Evolutionary conservation across 2,797 vertebrate species (phyloP).

Genomic region (Sphaeramia orbicularis): DNA sequence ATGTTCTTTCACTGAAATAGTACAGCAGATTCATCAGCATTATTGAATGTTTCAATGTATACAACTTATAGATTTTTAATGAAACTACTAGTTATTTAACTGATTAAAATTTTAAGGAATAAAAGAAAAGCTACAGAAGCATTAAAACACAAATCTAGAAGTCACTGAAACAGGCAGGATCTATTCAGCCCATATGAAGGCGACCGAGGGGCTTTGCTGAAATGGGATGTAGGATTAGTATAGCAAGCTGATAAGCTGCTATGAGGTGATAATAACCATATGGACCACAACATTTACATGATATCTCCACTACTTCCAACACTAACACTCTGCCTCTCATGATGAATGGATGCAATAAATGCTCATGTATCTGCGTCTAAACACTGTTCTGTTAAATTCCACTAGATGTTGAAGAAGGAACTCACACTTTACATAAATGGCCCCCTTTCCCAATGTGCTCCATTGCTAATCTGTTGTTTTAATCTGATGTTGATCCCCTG

Average conservation of each 20-base stretch:
- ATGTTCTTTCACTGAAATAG: too few relatives aligned
- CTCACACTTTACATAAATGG: conserved; percentile 1
- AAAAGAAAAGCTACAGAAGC: too few relatives aligned
- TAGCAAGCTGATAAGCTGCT: conserved; percentile 43
- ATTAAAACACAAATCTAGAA: too few relatives aligned
- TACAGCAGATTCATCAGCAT: too few relatives aligned
- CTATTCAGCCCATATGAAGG: not conserved
- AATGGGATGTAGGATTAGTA: conserved; percentile 46
- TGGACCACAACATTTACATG: conserved; percentile 12
- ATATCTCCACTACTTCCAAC: not conserved
- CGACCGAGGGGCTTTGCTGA: conserved; percentile 16
- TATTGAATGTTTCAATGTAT: too few relatives aligned
- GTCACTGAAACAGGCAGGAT: too few relatives aligned
- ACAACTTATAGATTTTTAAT: too few relatives aligned
- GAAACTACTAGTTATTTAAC: too few relatives aligned
- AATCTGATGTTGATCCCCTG: conserved; percentile 71
- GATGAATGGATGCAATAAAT: not conserved
- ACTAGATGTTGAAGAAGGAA: not conserved
- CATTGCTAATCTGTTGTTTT: conserved; percentile 66
- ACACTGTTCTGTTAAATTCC: not conserved
- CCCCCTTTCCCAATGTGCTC: conserved; percentile 17
- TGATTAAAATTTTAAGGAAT: too few relatives aligned
- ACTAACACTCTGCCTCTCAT: not conserved
- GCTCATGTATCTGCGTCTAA: too few relatives aligned
- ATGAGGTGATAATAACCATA: conserved; percentile 45